Percentiles rank a stretch among this genome's conserved stretches.
Conservation (phyloP, 1,140 invertebrate species). For the Glossosoma conforme region DNA sequence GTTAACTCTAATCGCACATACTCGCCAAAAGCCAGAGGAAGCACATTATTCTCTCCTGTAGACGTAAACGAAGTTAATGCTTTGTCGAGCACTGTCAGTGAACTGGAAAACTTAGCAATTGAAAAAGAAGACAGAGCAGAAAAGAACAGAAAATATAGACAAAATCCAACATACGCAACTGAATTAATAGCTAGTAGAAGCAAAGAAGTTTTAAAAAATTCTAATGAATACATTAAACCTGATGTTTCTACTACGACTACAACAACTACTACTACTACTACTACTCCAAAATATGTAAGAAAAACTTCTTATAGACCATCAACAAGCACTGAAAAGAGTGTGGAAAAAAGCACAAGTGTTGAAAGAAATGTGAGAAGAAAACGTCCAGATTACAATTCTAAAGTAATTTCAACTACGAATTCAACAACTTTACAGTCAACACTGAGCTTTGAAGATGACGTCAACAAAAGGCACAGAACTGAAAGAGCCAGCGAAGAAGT, state of each 20-base stretch:
- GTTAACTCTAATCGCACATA: conserved; percentile 13
- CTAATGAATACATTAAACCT: no score
- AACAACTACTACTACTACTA: not conserved
- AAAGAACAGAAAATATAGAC: conserved; percentile 8
- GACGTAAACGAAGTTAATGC: conserved; percentile 28
- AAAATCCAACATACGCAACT: no score
- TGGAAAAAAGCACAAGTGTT: conserved; percentile 26
- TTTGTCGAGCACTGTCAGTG: conserved; percentile 11
- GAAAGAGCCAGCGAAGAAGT: conserved; percentile 28
- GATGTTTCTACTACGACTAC: no score
- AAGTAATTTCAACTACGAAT: conserved; percentile 7
- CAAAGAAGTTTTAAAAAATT: not conserved
- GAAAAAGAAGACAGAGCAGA: conserved; percentile 15
- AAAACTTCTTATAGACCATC: no score
- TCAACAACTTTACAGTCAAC: conserved; percentile 1
- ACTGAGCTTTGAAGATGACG: no score
- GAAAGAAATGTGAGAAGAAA: conserved; percentile 27
- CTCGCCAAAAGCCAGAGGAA: conserved; percentile 5
- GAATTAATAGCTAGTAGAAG: not conserved
- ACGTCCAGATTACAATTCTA: conserved; percentile 16
- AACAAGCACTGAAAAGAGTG: conserved; percentile 32
- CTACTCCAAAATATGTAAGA: conserved; percentile 7
- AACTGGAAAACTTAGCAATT: conserved; percentile 17
- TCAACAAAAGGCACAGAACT: conserved; percentile 13
- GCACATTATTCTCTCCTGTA: conserved; percentile 22